phyloP scores from a whole-genome alignment of 2,888 invertebrate species.

The Pharmacophagus antenor region DNA sequence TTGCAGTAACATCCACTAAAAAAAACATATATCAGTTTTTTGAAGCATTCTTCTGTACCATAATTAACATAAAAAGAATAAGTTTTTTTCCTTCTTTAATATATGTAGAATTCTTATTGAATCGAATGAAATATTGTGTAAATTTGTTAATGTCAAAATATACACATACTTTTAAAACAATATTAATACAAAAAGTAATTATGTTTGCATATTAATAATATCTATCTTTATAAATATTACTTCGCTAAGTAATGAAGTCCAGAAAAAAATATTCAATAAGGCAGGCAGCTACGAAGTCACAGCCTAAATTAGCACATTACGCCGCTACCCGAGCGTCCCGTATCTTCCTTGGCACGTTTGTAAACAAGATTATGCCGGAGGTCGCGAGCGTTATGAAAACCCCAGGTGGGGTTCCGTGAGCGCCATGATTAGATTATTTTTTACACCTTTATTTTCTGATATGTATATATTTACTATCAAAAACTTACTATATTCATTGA shows the following conservation, averaged over 20 bases:
- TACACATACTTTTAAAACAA: no score
- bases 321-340: conserved; percentile 4
- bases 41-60: no score
- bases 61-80: no score
- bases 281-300: conserved; percentile 2
- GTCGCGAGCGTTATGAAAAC: conserved; percentile 24
- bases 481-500: not conserved
- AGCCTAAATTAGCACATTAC: conserved; percentile 21
- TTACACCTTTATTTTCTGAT: conserved; percentile 1
- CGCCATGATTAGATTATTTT: conserved; percentile 23
- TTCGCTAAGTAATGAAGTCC: not conserved
- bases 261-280: conserved; percentile 20
- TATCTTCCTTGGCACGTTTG: conserved; percentile 22
- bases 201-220: not conserved
- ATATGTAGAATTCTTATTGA: no score
- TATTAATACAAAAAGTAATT: no score
- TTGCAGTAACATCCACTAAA: no score
- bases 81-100: no score
- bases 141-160: no score
- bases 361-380: conserved; percentile 29
- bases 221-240: not conserved
- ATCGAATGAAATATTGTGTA: no score
- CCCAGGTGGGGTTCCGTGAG: conserved; percentile 21
- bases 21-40: no score
- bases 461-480: not conserved